Base-by-base conservation (phyloP, 2,888 invertebrate genomes). In the Sarcophaga carnaria region DNA sequence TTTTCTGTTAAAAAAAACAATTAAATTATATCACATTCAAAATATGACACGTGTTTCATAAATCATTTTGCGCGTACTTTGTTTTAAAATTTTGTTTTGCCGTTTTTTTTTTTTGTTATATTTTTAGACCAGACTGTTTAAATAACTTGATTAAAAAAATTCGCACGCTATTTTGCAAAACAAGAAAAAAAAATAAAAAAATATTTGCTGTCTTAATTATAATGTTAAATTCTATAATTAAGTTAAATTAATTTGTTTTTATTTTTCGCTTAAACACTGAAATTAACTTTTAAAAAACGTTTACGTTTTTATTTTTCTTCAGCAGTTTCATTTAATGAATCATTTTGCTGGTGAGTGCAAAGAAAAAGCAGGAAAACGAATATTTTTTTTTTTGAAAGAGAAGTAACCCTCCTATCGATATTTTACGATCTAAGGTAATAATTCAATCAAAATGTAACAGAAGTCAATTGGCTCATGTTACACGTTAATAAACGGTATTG, bases 401-500 rank as follows among this genome's bases (percentile, higher is more conserved):
- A 64, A 60, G 47, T 47, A 14, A 66, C 83, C 72, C 72, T 67
- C 78, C 78, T 89, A 88, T 88, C 89, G 80, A 62, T 75, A 70
- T 66, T 66, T 63, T 72, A 74, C 74, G 83, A 89, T 89, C 88
- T 85, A 45, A 54, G 79, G 85, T 89, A 89, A 89, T 89, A 89
- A 89, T 89, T 89, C 89, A 89, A 89, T 89, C 89, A 88, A 85
- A 70, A 78, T 80, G 86, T 84, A 89, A 83, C 88, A 89, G 89
- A 88, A 89, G 89, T 88, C 89, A 89, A 87, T 88, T 87, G 88
- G 80, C 88, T 89, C 80, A 88, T 83, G 88, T 89, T 89, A 87
- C 89, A 80, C 80, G 83, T 69, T 78, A 83, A 72, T 54, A 54
- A 47, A 49, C 72, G 76, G 79, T 27, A 54, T 54, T 60, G 63